Evolutionary conservation across 2,113 vertebrate species (phyloP), one percentile per base, ranked within the genome.

Genomic region (Varanus komodoensis): DNA sequence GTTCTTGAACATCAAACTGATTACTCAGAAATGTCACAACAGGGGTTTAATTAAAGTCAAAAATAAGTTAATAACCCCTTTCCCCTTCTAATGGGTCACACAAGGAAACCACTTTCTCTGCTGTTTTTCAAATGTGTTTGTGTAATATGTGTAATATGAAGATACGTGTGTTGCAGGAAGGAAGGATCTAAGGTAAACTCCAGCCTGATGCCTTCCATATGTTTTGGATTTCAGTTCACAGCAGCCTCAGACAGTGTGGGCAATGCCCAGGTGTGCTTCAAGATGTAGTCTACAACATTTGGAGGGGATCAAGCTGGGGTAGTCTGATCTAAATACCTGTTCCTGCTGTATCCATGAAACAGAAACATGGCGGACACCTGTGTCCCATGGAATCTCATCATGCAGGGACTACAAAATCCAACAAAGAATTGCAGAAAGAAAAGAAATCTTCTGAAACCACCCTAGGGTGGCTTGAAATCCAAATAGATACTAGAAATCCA

Each of bases 21-120:
- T 29, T 34, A 67, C 71, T 90, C 82, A 61, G 77, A 94, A 86
- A 64, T 88, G 1, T 3, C 15, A 75, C 21, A 87, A 92, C 50
- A 69, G 85, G 84, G 2, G 23, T 27, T 91, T 90, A 85, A 88
- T 87, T 61, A 79, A 89, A 93, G 3, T 7, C 0, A 27, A 44
- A 44, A 44, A 44, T 44, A 44, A 57, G 80, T 82, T 82, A 34
- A 32, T 9, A 44, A 52, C 25, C n/a, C 61, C 34, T 83, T 87
- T 12, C 44, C 52, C 12, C 52, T 44, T n/a, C 67, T 87, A 86
- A 87, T 89, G 68, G 68, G 79, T 81, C 81, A 89, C 82, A 50
- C 48, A 80, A 79, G 8, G 61, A 87, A 68, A 87, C 15, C 25
- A 75, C 48, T 23, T 0, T 82, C 67, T 78, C 84, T 48, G 14